These are phyloP conservation scores for Anneissia japonica DNA, from an alignment of 35 echinoderm and acorn worm genomes.

Conservation along the genomic window DNA sequence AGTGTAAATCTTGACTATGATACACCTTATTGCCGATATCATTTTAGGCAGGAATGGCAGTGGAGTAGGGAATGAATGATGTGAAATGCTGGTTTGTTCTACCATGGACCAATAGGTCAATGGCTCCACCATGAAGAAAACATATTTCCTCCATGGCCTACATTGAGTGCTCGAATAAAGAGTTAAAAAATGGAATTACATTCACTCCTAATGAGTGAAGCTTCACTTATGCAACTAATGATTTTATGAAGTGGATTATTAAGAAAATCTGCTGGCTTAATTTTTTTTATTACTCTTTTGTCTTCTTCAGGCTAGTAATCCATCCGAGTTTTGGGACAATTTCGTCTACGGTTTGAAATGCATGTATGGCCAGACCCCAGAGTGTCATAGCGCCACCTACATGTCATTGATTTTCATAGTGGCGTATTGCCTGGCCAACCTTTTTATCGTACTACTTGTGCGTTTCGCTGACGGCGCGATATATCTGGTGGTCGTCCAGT, in stretches of 20 bases:
- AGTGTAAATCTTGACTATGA: too few relatives aligned
- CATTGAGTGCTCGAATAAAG: neutral
- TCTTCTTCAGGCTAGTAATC: conserved; percentile 36
- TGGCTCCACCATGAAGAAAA: too few relatives aligned
- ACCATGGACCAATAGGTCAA: too few relatives aligned
- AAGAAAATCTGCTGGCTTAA: neutral
- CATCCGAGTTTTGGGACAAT: conserved; percentile 54
- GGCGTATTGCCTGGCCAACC: conserved; percentile 61
- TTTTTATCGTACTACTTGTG: conserved; percentile 83
- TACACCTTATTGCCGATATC: too few relatives aligned
- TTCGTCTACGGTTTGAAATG: conserved; percentile 58
- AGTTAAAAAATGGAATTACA: too few relatives aligned
- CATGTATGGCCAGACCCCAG: conserved; percentile 52
- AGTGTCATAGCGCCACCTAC: conserved; percentile 51
- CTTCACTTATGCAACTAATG: neutral
- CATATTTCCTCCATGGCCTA: neutral
- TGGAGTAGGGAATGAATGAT: too few relatives aligned
- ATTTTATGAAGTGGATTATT: neutral
- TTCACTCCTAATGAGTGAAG: neutral
- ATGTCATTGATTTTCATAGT: conserved; percentile 64
- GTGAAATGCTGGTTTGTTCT: too few relatives aligned
- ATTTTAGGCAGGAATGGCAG: too few relatives aligned
- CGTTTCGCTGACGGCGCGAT: conserved; percentile 87
- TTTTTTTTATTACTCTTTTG: neutral
- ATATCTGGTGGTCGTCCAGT: conserved; percentile 84